Percentiles rank a stretch among this genome's conserved stretches.
phyloP scores from a whole-genome alignment of 2,797 vertebrate genomes.

The Columba guinea region DNA sequence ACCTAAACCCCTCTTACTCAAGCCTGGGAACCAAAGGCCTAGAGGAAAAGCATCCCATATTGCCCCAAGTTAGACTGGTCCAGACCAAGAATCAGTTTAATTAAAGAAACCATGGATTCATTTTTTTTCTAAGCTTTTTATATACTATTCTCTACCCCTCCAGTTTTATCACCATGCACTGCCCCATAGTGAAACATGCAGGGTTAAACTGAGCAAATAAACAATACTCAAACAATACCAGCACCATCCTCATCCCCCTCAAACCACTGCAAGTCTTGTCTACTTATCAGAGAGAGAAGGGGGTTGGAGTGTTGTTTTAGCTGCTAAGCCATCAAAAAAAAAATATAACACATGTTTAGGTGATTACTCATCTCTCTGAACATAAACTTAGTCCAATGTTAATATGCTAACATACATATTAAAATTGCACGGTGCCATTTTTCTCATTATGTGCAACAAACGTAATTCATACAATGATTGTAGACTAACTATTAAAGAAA shows the following conservation, averaged over 20 bases:
- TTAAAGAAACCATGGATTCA: background rate
- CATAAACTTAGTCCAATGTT: background rate
- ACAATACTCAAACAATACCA: background rate
- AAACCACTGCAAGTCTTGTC: background rate
- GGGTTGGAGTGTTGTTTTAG: background rate
- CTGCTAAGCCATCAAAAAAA: background rate
- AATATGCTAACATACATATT: background rate
- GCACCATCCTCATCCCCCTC: background rate
- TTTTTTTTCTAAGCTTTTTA: background rate
- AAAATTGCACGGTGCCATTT: conserved; percentile 13
- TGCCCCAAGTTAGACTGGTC: background rate
- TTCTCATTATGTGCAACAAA: background rate
- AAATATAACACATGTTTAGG: background rate
- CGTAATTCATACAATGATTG: background rate
- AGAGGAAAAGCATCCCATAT: background rate
- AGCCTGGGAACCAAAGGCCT: background rate
- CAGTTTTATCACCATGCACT: background rate
- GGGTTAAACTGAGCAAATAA: background rate
- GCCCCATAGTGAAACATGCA: background rate
- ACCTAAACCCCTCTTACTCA: background rate
- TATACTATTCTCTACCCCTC: background rate
- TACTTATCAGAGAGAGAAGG: background rate
- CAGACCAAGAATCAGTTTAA: background rate
- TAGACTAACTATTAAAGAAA: background rate
- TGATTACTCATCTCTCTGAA: background rate